phyloP scores from a whole-genome alignment of 2,113 vertebrate genomes.

The Marcusenius ussheri region DNA sequence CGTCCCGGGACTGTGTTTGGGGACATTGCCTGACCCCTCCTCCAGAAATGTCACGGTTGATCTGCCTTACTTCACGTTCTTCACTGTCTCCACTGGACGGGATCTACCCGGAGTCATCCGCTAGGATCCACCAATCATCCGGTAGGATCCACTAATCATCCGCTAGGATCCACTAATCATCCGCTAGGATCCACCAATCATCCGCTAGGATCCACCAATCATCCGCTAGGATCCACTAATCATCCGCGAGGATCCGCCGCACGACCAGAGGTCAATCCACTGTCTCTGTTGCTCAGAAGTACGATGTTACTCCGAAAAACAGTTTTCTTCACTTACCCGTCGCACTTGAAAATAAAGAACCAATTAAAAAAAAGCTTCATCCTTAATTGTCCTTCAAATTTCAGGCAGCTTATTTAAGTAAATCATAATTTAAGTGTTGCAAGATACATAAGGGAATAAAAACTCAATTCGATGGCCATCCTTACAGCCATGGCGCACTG shows the following conservation, averaged over 20 bases:
- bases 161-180: background rate
- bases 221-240: background rate
- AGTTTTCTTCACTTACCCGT: background rate
- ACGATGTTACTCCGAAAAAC: background rate
- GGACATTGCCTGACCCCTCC: background rate
- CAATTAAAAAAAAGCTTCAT: background rate
- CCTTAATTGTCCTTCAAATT: background rate
- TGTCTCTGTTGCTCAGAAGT: conserved; percentile 50
- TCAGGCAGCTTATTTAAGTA: background rate
- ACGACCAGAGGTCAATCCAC: background rate
- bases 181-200: background rate
- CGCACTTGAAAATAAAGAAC: background rate
- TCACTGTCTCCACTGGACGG: background rate
- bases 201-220: background rate
- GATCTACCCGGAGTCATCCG: background rate
- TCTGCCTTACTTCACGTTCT: background rate
- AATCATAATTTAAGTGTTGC: background rate
- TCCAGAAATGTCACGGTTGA: background rate
- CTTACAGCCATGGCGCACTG: too few species aligned
- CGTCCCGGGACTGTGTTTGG: conserved; percentile 17
- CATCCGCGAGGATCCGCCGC: background rate
- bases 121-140: background rate
- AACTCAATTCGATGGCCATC: background rate
- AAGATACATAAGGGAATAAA: background rate
- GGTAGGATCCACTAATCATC: background rate